Base-by-base conservation (phyloP, 2,888 invertebrate species). In the Chrysopilus asiliformis region DNA sequence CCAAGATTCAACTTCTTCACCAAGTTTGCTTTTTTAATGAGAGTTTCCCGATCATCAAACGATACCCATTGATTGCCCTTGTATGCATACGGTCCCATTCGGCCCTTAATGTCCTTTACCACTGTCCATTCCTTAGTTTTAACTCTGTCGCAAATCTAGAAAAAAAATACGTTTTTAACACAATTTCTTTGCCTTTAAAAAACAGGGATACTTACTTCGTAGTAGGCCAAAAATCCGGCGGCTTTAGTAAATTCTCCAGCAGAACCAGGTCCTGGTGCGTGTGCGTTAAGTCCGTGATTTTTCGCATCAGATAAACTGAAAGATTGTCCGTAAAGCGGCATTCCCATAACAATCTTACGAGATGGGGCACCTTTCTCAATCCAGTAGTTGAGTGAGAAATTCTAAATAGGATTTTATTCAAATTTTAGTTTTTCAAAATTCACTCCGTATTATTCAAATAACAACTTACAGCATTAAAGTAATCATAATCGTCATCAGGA, bases 41-140 rank as follows among this genome's bases (percentile, higher is more conserved):
- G 77, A 63, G 80, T 87, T 20, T 76, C 76, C 7, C 71, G 68
- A 53, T 91, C 89, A 54, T 93, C 91, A 51, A 73, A 93, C 3
- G 86, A 82, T 14, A 90, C 87, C 91, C 91, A 93, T 54, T 91
- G 90, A 51, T 79, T 79, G 30, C 78, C 86, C 51, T 83, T 82
- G 53, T 77, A 80, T 1, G 90, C 85, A 49, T 81, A 89, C 0
- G 91, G 91, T 4, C 90, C 90, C 74, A 91, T 83, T 32, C 85
- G 68, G 10, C 74, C 68, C 33, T 75, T 61, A 1, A 78, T 71
- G 55, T 89, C 87, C 52, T 84, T 74, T 1, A 87, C 77, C 1
- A 87, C 76, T 4, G 71, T 77, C 83, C 86, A 87, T 2, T 79
- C 82, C 38, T 75, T 74, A 45, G 76, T 74, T 44, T 72, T 73